Percentiles rank a stretch among this genome's conserved stretches.
These are phyloP conservation scores for Odocoileus virginianus DNA, from an alignment of 2,113 vertebrate species.

Conservation along the genomic window DNA sequence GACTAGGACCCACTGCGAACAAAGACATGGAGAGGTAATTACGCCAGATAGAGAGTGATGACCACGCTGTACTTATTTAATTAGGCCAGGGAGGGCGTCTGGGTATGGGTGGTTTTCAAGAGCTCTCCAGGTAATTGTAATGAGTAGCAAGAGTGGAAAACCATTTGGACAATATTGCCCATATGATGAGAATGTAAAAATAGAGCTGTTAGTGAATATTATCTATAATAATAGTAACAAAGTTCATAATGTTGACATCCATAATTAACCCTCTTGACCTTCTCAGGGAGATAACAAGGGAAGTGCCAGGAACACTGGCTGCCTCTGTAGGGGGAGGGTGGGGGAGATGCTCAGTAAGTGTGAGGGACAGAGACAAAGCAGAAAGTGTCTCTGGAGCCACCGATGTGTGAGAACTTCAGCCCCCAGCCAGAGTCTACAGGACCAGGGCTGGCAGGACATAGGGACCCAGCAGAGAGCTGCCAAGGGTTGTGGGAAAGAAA, in stretches of 20 bases:
- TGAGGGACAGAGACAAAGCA: neutral
- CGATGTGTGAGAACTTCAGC: neutral
- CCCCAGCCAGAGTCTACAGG: neutral
- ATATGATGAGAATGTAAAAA: slow-evolving; percentile 17
- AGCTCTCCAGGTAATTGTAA: slow-evolving; percentile 59
- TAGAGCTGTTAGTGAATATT: slow-evolving; percentile 34
- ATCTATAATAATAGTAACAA: slow-evolving; percentile 45
- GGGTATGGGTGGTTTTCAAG: slow-evolving; percentile 30
- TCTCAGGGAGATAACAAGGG: neutral
- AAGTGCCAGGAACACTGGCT: neutral
- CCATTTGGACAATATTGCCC: neutral
- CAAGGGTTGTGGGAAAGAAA: neutral
- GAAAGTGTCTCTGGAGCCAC: neutral
- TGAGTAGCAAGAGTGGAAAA: neutral
- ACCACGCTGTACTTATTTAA: neutral
- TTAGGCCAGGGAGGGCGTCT: neutral
- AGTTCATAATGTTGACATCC: slow-evolving; percentile 37
- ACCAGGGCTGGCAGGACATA: neutral
- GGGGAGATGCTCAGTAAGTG: neutral
- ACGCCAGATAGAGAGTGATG: slow-evolving; percentile 10
- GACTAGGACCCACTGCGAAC: neutral
- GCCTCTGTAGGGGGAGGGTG: neutral
- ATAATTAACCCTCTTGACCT: slow-evolving; percentile 56
- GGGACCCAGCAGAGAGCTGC: neutral
- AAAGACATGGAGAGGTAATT: slow-evolving; percentile 51